Evolutionary conservation across 1,140 invertebrate genomes (phyloP), one percentile per base, ranked within the genome.

Genomic region (Archegozetes longisetosus): DNA sequence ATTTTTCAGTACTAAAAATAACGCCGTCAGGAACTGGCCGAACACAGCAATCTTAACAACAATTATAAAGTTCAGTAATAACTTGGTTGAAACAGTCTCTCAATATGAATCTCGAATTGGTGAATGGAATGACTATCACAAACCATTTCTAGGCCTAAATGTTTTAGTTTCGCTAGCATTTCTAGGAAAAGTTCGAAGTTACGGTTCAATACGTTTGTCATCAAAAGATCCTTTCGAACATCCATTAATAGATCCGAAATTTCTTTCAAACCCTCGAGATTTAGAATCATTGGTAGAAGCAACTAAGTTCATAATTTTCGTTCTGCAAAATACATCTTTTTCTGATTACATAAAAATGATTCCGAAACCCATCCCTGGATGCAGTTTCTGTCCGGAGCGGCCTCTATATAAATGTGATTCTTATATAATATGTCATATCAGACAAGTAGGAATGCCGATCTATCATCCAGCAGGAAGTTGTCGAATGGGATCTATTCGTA

Each of bases 161-260:
- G n/a, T n/a, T n/a, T n/a, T n/a, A n/a, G n/a, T n/a, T n/a, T n/a
- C n/a, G n/a, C n/a, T n/a, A n/a, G n/a, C n/a, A n/a, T n/a, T n/a
- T n/a, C n/a, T n/a, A n/a, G n/a, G n/a, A n/a, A n/a, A n/a, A n/a
- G n/a, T n/a, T n/a, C 46, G 56, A 14, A 88, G 85, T 64, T 76
- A 75, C 55, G 87, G 86, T 1, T 75, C 73, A 55, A 75, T 90
- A 24, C 28, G 25, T 2, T 26, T 64, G n/a, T 13, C 23, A 6
- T 62, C 63, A 0, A 62, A 3, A 3, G 80, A 89, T 72, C 85
- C 85, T 2, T 77, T 77, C 48, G 74, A 78, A 3, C 80, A 84
- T 67, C 91, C 91, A 0, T 69, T 79, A n/a, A 81, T 94, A n/a
- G 79, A 84, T 65, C 81, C 88, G 0, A 87, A 88, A 64, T 89